Evolutionary conservation across 2,113 vertebrate genomes (phyloP).

Genomic region (Oenanthe melanoleuca): DNA sequence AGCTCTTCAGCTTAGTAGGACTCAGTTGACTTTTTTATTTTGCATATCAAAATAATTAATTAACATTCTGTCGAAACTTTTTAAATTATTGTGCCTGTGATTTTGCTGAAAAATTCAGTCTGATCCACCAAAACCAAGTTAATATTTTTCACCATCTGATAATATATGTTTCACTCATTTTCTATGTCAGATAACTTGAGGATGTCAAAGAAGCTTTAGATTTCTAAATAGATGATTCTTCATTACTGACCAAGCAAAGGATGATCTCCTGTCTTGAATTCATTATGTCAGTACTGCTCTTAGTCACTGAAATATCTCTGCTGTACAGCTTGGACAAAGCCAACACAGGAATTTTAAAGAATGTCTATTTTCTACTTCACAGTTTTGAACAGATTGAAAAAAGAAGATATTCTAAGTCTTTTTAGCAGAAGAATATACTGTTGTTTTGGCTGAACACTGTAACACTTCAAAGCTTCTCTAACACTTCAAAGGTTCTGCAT

Average conservation of each 20-base stretch:
- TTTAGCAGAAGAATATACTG: background rate
- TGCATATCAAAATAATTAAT: background rate
- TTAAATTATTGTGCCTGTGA: background rate
- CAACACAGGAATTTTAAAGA: background rate
- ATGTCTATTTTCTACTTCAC: slow-evolving; percentile 13
- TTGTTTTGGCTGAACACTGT: slow-evolving; percentile 4
- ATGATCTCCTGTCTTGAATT: background rate
- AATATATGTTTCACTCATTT: background rate
- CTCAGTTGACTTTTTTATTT: background rate
- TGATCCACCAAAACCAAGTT: background rate
- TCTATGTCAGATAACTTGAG: background rate
- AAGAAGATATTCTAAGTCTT: background rate
- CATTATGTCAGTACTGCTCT: background rate
- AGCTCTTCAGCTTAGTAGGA: background rate
- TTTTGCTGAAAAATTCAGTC: background rate
- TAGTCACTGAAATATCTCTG: background rate
- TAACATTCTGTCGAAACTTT: background rate
- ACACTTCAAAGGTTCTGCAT: background rate
- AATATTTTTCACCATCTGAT: background rate
- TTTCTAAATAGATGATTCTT: background rate
- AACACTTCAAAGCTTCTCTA: background rate
- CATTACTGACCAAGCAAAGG: background rate
- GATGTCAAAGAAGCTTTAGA: background rate
- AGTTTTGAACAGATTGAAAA: background rate
- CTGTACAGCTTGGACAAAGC: background rate